Base-by-base conservation (phyloP, 1,140 invertebrate genomes). In the Drosophila prosaltans region DNA sequence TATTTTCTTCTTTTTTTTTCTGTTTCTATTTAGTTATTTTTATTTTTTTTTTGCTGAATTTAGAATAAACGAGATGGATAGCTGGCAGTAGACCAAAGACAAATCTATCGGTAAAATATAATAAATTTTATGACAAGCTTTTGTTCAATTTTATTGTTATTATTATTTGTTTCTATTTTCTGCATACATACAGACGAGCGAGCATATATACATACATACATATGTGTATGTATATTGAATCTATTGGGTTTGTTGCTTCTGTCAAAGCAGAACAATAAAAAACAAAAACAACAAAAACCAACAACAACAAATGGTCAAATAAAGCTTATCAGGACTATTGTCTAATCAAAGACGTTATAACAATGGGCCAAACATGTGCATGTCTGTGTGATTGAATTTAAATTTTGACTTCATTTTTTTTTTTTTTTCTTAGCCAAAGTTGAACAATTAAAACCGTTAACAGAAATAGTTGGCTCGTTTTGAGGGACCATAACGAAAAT, bases 81-180 rank as follows among this genome's bases (percentile, higher is more conserved):
- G 73, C 69, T 26, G 43, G 59, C 74, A 76, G 8, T 76, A 76
- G 69, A 60, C 69, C 51, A 68, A 54, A 80, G 73, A 63, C 65
- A 62, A 77, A 64, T 61, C 75, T 78, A 86, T 80, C 78, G 78
- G 78, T 81, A 81, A 86, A 83, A 83, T 70, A 83, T 86, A 86
- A 88, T 86, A 83, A 88, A 80, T 88, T 89, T 78, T 69, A 86
- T 80, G 67, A 55, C 72, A 54, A 70, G 30, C 83, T 75, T 72
- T 86, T 86, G 84, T 86, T 83, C 41, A 73, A 67, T 80, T 78
- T 74, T 88, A 83, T 88, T 88, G 82, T 79, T 75, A 88, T 86
- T 82, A 88, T 88, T 86, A 62, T 62, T 39, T 36, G 40, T 43
- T 21, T 62, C 60, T 28, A 40, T 62, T 51, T 51, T 51, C 45